A percentile compares a stretch with the other conserved stretches of the same genome.
Evolutionary conservation across 2,113 vertebrate genomes (phyloP).

Genomic region (Andinoacara biseriatus): DNA sequence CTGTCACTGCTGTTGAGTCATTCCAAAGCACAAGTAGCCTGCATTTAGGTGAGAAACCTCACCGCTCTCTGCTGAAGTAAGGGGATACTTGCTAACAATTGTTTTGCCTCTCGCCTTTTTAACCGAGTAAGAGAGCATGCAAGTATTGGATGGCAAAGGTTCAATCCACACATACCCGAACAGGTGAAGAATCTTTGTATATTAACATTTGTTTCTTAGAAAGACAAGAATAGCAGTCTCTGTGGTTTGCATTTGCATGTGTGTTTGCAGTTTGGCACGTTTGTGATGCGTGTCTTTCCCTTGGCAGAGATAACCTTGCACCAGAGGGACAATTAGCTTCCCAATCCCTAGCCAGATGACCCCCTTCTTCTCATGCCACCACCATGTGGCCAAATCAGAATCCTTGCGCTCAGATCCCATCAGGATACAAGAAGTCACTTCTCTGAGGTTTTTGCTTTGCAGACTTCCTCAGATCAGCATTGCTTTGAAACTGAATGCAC

Average conservation of each 20-base stretch:
- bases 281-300: neutral
- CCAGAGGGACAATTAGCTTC: constrained; percentile 53
- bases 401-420: constrained; percentile 26
- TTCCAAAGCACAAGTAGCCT: neutral
- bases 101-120: neutral
- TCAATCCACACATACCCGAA: neutral
- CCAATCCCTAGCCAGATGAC: constrained; percentile 45
- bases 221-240: neutral
- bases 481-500: neutral
- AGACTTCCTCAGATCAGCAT: neutral
- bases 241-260: constrained; percentile 12
- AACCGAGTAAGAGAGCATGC: neutral
- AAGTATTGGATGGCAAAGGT: neutral
- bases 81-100: neutral
- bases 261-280: neutral
- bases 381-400: constrained; percentile 28
- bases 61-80: neutral
- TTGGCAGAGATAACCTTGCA: constrained; percentile 38
- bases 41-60: neutral
- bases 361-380: constrained; percentile 26
- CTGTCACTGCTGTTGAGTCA: neutral
- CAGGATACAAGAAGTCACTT: neutral
- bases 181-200: neutral
- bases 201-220: neutral
- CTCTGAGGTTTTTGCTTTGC: constrained; percentile 13